Conservation (phyloP, 2,113 vertebrate species). For the Oreochromis tanganicae region DNA sequence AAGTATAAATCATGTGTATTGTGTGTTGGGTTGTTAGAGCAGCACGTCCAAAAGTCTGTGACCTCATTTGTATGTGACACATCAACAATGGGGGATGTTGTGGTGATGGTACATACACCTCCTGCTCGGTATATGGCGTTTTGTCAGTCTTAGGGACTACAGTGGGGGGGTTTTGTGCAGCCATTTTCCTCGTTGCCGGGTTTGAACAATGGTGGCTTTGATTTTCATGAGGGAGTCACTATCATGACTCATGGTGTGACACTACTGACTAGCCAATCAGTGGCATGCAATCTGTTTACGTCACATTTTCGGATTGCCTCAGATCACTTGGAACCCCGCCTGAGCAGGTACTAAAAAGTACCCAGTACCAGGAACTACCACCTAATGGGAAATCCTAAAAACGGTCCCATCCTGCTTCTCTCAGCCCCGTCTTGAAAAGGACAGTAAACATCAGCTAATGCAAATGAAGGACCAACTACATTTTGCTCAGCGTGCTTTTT, state of each 20-base stretch:
- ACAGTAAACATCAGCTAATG: slow-evolving; percentile 64
- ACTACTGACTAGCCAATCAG: background rate
- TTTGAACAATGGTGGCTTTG: background rate
- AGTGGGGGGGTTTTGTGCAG: rapidly evolving
- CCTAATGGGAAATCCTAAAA: background rate
- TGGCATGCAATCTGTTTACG: background rate
- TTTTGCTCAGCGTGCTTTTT: slow-evolving; percentile 20
- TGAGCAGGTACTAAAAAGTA: background rate
- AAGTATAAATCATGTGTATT: background rate
- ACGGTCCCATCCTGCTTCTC: slow-evolving; percentile 15
- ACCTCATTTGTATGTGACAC: background rate
- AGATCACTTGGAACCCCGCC: background rate
- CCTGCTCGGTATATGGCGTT: background rate
- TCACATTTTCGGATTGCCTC: background rate
- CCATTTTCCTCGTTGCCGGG: background rate
- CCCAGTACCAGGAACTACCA: background rate
- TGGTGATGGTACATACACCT: background rate
- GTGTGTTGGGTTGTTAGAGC: background rate
- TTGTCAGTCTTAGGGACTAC: background rate
- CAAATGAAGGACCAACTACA: slow-evolving; percentile 76
- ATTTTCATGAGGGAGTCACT: background rate
- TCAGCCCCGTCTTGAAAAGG: slow-evolving; percentile 75
- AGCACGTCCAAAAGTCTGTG: background rate
- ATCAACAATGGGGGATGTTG: background rate
- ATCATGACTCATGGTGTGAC: background rate